These are phyloP conservation scores for Danio kyathit DNA, from an alignment of 2,797 vertebrate species.

Conservation along the genomic window DNA sequence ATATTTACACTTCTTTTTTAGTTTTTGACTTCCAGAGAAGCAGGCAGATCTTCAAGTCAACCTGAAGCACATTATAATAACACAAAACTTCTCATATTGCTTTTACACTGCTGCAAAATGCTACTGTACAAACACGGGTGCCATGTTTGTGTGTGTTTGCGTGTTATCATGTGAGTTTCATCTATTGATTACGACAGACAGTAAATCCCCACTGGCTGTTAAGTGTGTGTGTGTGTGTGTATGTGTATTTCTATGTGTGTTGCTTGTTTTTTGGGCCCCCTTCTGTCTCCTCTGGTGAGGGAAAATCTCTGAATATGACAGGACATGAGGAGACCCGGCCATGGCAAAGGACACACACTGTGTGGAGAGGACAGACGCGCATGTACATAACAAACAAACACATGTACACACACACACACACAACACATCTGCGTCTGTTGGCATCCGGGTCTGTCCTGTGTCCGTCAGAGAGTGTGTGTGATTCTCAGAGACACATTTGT, in stretches of 20 bases:
- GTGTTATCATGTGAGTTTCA: slow-evolving; percentile 46
- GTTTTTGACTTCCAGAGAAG: too few species aligned
- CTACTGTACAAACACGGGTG: not conserved
- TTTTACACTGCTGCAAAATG: not conserved
- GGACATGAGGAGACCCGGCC: slow-evolving; percentile 46
- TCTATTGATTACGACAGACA: slow-evolving; percentile 74
- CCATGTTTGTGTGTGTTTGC: not conserved
- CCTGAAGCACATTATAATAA: not conserved
- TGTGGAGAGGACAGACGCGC: slow-evolving; percentile 36
- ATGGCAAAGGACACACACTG: slow-evolving; percentile 46
- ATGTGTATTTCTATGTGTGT: slow-evolving; percentile 37
- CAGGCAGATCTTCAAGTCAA: not conserved
- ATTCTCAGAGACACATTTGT: slow-evolving; percentile 51
- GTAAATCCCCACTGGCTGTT: slow-evolving; percentile 66
- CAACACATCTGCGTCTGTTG: slow-evolving; percentile 45
- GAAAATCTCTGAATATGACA: slow-evolving; percentile 53
- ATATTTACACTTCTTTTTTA: too few species aligned
- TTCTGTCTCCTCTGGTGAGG: slow-evolving; percentile 52
- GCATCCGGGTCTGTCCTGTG: slow-evolving; percentile 57
- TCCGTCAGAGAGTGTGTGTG: slow-evolving; percentile 53
- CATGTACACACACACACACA: slow-evolving; percentile 18
- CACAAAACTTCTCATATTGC: not conserved
- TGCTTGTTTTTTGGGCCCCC: slow-evolving; percentile 39
- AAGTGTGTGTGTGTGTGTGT: slow-evolving; percentile 16
- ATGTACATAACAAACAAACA: slow-evolving; percentile 35